Evolutionary conservation across 2,113 vertebrate species (phyloP).

Genomic region (Syrrhaptes paradoxus): DNA sequence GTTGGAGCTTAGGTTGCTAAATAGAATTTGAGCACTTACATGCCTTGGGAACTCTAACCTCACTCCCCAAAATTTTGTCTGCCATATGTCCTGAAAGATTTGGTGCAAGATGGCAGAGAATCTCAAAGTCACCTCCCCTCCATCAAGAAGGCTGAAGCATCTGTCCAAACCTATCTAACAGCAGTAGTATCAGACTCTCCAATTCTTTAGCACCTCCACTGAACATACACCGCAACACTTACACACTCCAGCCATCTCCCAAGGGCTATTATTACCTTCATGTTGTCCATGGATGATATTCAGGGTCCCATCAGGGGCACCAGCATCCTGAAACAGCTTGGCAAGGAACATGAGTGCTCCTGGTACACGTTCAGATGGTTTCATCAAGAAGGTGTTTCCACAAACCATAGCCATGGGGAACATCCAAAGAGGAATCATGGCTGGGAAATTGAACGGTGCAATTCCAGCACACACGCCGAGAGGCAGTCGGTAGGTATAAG

Average conservation of each 20-base stretch:
- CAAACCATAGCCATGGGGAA: slow-evolving; percentile 96
- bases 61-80: neutral
- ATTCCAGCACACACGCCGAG: slow-evolving; percentile 94
- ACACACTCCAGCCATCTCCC: neutral
- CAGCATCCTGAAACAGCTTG: slow-evolving; percentile 92
- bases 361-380: slow-evolving; percentile 94
- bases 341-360: slow-evolving; percentile 92
- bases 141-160: neutral
- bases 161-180: neutral
- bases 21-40: neutral
- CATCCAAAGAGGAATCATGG: slow-evolving; percentile 99
- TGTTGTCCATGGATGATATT: slow-evolving; percentile 96
- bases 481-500: slow-evolving; percentile 90
- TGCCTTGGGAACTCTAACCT: neutral
- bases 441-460: slow-evolving; percentile 95
- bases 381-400: slow-evolving; percentile 95
- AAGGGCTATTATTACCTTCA: slow-evolving; percentile 73
- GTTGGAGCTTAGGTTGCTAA: neutral
- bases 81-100: neutral
- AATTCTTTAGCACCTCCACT: neutral
- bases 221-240: neutral
- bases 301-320: slow-evolving; percentile 90
- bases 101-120: neutral
- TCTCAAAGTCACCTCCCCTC: neutral
- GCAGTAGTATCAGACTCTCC: neutral